Percentiles rank a stretch among this genome's conserved stretches.
Conservation (phyloP, 2,113 vertebrate species). For the Sinocyclocheilus rhinocerous region DNA sequence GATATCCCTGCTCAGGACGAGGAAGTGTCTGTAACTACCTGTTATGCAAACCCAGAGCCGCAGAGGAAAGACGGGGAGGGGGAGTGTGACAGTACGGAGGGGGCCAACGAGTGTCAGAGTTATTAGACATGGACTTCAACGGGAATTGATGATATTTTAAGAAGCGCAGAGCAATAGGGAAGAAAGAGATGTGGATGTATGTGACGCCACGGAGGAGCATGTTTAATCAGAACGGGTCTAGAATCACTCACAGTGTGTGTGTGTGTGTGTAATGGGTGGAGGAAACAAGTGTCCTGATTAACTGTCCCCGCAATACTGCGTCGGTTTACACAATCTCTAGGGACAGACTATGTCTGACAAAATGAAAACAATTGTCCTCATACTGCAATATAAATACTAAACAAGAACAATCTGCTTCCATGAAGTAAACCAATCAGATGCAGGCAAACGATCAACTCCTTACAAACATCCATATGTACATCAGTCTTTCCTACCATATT, state of each 20-base stretch:
- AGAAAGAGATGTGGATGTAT: neutral
- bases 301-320: slow-evolving; percentile 63
- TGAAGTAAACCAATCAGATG: slow-evolving; percentile 37
- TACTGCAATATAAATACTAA: slow-evolving; percentile 44
- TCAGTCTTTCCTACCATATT: neutral
- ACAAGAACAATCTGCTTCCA: slow-evolving; percentile 37
- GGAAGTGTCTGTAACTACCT: slow-evolving; percentile 99
- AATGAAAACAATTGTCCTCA: slow-evolving; percentile 51
- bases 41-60: slow-evolving; percentile 88
- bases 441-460: neutral
- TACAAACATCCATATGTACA: slow-evolving; percentile 10
- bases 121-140: slow-evolving; percentile 61
- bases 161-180: neutral
- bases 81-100: slow-evolving; percentile 54
- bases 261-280: slow-evolving; percentile 61
- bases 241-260: slow-evolving; percentile 1
- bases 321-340: slow-evolving; percentile 66
- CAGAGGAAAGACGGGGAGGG: slow-evolving; percentile 72
- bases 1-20: slow-evolving; percentile 98
- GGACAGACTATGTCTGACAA: slow-evolving; percentile 47
- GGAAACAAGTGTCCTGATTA: slow-evolving; percentile 64
- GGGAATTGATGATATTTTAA: slow-evolving; percentile 30
- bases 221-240: slow-evolving; percentile 29
- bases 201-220: neutral
- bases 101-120: slow-evolving; percentile 68